These are phyloP conservation scores for Aporophyla nigra DNA, from an alignment of 2,888 invertebrate genomes.

Conservation along the genomic window DNA sequence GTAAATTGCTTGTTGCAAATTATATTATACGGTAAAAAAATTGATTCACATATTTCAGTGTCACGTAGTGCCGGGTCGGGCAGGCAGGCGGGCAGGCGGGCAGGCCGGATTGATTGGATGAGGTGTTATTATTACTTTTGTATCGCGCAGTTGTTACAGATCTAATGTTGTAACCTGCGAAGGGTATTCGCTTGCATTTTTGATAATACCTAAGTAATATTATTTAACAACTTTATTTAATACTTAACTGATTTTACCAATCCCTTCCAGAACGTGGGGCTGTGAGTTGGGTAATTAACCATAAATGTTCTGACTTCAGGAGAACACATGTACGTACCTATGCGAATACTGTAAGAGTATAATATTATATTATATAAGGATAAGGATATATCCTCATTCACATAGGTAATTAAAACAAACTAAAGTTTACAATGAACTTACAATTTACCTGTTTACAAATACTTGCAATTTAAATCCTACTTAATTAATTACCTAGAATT, in stretches of 20 bases:
- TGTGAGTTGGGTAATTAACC: not conserved
- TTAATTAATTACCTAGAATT: slow-evolving; percentile 1
- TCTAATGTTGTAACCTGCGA: not conserved
- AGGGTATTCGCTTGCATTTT: not conserved
- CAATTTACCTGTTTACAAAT: slow-evolving; percentile 34
- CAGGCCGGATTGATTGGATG: not conserved
- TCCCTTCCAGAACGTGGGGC: not conserved
- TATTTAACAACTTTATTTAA: not conserved
- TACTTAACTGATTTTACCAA: not conserved
- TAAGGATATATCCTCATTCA: not conserved
- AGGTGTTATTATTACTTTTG: not conserved
- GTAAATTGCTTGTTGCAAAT: slow-evolving; percentile 59
- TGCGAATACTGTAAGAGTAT: not conserved
- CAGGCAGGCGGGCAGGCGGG: too few relatives aligned
- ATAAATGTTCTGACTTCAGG: not conserved
- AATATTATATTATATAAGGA: too few relatives aligned
- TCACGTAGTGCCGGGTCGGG: not conserved
- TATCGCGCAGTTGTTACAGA: slow-evolving; percentile 3
- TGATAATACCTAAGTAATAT: not conserved
- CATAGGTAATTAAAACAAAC: slow-evolving; percentile 14
- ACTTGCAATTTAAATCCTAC: not conserved
- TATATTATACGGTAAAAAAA: slow-evolving; percentile 40
- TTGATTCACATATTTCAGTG: slow-evolving; percentile 39
- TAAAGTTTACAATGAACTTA: not conserved
- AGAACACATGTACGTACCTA: not conserved